Evolutionary conservation across 2,797 vertebrate species (phyloP), one percentile per base, ranked within the genome.

Genomic region (Acanthurus leucopareius): DNA sequence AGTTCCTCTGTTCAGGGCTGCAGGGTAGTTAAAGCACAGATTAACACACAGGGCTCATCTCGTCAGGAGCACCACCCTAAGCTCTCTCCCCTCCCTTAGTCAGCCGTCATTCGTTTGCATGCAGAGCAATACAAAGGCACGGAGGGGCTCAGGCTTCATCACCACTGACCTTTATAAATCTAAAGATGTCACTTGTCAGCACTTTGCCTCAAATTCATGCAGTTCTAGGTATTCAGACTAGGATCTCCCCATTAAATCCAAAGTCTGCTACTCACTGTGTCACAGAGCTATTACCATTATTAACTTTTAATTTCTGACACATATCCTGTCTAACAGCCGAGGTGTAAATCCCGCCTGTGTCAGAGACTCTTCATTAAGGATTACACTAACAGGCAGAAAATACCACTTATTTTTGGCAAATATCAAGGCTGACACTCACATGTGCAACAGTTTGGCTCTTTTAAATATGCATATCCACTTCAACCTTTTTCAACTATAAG

Each of bases 41-140:
- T 95, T 94, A 94, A 87, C 67, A 84, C 79, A 79, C 47, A 60
- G 19, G 63, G 80, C 89, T 94, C 91, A 92, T 94, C 90, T 89
- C 75, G 52, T 91, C 89, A 87, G 83, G 69, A 86, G 87, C 54
- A 40, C 74, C 59, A 78, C 72, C 56, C 90, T 91, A 91, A 93
- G 79, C 83, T 79, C 70, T 58, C 68, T 64, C 48, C 70, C 38
- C 63, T 45, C 54, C 35, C 66, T 19, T 13, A 68, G 59, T 71
- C 66, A 59, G 73, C 65, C 56, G 70, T 75, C 75, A 71, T 61
- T 84, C 53, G 44, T 28, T 38, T 49, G 68, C 42, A 45, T 20
- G 68, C 14, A 22, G 54, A 8, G 52, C 38, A 32, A 40, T 67
- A 77, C 64, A 75, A 38, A 71, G 74, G 25, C 13, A 17, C 0